Evolutionary conservation across 2,113 vertebrate species (phyloP).

Genomic region (Oceanodroma tethys): DNA sequence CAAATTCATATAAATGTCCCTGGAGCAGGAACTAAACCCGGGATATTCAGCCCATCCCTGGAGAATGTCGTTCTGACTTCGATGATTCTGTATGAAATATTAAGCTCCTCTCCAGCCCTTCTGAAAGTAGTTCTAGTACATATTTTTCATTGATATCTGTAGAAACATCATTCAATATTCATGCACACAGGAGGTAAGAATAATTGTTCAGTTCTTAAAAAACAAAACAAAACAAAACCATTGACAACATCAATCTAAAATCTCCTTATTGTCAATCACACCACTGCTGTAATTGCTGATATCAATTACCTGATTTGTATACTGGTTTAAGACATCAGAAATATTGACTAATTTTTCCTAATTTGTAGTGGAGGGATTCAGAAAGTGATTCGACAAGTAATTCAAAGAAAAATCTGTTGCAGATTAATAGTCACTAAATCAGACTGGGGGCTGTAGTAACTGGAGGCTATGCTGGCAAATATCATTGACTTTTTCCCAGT

Average conservation of each 20-base stretch:
- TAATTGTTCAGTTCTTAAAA: not conserved
- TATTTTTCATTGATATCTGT: not conserved
- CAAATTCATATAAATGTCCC: not conserved
- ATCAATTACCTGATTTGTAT: not conserved
- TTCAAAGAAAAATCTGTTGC: not conserved
- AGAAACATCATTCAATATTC: not conserved
- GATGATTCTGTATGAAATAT: not conserved
- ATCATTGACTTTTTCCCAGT: not conserved
- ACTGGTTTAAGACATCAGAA: not conserved
- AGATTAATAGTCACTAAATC: not conserved
- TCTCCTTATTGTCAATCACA: not conserved
- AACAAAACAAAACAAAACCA: not conserved
- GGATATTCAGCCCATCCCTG: not conserved
- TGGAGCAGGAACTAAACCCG: not conserved
- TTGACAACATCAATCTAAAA: not conserved
- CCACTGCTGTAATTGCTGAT: not conserved
- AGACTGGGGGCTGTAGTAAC: not conserved
- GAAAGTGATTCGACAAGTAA: not conserved
- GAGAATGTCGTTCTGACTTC: not conserved
- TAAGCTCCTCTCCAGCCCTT: not conserved
- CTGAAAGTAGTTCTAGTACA: not conserved
- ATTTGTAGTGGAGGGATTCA: not conserved
- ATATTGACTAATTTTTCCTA: not conserved
- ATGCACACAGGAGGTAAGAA: not conserved
- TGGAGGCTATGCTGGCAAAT: not conserved